Base-by-base conservation (phyloP, 1,140 invertebrate species). In the Mamestra configurata region DNA sequence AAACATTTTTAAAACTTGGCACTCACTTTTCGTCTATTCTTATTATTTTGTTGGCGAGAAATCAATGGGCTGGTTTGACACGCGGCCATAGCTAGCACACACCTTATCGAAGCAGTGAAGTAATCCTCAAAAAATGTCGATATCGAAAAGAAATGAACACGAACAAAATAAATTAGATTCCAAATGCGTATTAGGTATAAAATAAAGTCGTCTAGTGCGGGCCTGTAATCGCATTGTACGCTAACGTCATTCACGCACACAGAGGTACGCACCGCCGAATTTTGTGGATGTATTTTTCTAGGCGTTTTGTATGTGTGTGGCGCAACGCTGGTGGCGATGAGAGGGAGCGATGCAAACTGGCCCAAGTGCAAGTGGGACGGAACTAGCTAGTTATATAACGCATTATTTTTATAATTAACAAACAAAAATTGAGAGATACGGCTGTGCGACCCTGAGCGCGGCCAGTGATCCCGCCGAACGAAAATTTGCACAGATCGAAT, bases 391-490 rank as follows among this genome's bases (percentile, higher is more conserved):
- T 94, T 94, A 94, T 93, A 93, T 93, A 94, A 94, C 93, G 91
- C 93, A 94, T 94, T 94, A 94, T 94, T 94, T 93, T 94, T 93
- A 94, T 94, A 94, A 94, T 94, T 94, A 94, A 94, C 93, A 94
- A 88, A 89, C 93, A 93, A 93, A 94, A 94, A 93, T 94, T 92
- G 88, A 93, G 90, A 93, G 91, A 94, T 92, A 93, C 92, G 86
- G 85, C 90, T 79, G 86, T 85, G 88, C 91, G 92, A 84, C 93
- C 93, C 88, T 93, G 93, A 89, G 82, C 80, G 78, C 87, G 93
- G 92, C 20, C 91, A 92, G 84, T 87, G 92, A 93, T 89, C 91
- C 89, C 86, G 90, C 82, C 86, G 85, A 89, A 89, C 91, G 73
- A 88, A 93, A 94, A 92, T 93, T 94, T 94, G 92, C 92, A 93